Percentiles rank a stretch among this genome's conserved stretches.
Evolutionary conservation across 2,888 invertebrate species (phyloP).

Genomic region (Calephelis perditalis): DNA sequence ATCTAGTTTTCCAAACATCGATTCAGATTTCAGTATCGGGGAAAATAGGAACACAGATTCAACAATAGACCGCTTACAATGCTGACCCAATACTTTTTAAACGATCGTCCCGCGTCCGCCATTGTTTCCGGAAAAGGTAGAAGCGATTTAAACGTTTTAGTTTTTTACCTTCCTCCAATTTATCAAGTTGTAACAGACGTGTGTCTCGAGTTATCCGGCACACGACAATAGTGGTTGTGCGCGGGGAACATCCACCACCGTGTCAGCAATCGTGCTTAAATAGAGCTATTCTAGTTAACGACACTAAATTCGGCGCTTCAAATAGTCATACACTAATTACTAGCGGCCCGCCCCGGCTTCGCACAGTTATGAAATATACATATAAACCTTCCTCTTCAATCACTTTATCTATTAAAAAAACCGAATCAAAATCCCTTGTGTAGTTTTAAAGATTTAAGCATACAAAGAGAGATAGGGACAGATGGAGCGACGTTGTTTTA

Average conservation of each 20-base stretch:
- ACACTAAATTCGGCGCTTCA: constrained; percentile 14
- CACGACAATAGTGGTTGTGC: constrained; percentile 48
- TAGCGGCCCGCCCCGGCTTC: no score
- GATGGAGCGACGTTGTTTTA: no score
- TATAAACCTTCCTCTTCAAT: no score
- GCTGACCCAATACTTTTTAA: constrained; percentile 24
- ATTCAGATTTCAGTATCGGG: constrained; percentile 16
- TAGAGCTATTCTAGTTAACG: constrained; percentile 26
- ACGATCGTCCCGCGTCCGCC: constrained; percentile 19
- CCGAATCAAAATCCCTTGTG: no score
- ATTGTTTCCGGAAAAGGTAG: constrained; percentile 23
- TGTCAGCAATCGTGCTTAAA: constrained; percentile 54
- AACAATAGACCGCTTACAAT: constrained; percentile 23
- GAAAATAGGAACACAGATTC: constrained; percentile 12
- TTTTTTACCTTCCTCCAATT: constrained; percentile 43
- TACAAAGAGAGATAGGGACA: no score
- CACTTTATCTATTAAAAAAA: no score
- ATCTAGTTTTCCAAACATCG: constrained; percentile 14
- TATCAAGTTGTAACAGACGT: constrained; percentile 49
- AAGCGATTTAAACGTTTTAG: constrained; percentile 27
- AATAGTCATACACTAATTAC: no score
- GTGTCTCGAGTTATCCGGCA: constrained; percentile 44
- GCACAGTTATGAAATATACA: no score
- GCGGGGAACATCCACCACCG: constrained; percentile 39
- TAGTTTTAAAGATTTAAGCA: no score